Evolutionary conservation across 2,888 invertebrate species (phyloP).

Genomic region (Atrina japonica): DNA sequence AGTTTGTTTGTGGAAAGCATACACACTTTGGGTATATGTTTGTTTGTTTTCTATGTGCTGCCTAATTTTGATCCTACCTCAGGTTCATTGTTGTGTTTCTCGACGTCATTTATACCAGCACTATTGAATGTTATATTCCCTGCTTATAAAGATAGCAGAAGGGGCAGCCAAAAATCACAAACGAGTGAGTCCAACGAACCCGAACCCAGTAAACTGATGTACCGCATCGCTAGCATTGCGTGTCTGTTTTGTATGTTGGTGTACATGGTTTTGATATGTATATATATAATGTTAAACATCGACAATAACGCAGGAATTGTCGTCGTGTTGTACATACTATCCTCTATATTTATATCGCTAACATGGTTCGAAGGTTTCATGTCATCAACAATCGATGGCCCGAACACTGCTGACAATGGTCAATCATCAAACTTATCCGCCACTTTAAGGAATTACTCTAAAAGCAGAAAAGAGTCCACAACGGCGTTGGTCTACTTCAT

Average conservation of each 20-base stretch:
- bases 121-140: constrained; percentile 48
- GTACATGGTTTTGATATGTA: constrained; percentile 4
- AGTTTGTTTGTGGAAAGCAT: constrained; percentile 57
- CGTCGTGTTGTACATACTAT: constrained; percentile 88
- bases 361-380: constrained; percentile 99
- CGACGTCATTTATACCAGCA: constrained; percentile 51
- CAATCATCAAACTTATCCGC: no score
- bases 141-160: constrained; percentile 1
- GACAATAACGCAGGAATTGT: constrained; percentile 43
- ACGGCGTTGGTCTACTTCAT: constrained; percentile 44
- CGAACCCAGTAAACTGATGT: no score
- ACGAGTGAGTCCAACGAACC: no score
- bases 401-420: constrained; percentile 21
- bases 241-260: constrained; percentile 1
- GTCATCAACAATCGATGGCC: neutral
- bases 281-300: constrained; percentile 40
- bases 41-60: constrained; percentile 61
- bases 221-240: neutral
- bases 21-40: constrained; percentile 60
- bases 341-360: constrained; percentile 87
- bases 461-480: constrained; percentile 43
- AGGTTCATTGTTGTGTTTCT: constrained; percentile 50
- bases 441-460: constrained; percentile 38
- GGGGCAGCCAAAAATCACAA: neutral
- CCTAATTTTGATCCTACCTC: constrained; percentile 63